These are phyloP conservation scores for Podarcis muralis DNA, from an alignment of 2,113 vertebrate species.

Conservation along the genomic window DNA sequence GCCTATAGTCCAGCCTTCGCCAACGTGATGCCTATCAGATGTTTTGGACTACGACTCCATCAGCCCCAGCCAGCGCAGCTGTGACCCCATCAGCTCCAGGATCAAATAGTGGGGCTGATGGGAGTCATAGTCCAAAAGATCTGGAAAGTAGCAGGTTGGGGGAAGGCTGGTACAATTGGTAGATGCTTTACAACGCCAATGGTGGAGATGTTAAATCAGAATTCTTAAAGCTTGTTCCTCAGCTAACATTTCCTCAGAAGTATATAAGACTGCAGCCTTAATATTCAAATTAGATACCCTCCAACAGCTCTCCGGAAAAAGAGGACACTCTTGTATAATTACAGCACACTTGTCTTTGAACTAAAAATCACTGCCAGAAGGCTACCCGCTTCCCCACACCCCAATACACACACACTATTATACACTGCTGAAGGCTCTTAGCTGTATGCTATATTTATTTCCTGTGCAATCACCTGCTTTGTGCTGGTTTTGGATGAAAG, in stretches of 20 bases:
- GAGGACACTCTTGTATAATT: neutral
- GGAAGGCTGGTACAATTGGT: neutral
- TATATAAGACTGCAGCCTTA: neutral
- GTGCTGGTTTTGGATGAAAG: neutral
- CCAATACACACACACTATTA: neutral
- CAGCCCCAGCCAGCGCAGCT: neutral
- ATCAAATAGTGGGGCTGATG: no score
- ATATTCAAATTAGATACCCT: neutral
- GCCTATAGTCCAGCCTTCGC: no score
- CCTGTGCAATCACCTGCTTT: neutral
- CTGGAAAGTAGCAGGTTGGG: neutral
- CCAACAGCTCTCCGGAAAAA: neutral
- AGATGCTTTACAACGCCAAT: neutral
- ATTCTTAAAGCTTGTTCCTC: neutral
- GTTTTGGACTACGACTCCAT: neutral
- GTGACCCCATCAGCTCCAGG: no score
- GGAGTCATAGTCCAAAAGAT: neutral
- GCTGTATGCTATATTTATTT: neutral
- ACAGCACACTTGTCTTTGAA: neutral
- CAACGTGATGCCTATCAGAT: no score
- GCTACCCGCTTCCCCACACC: neutral
- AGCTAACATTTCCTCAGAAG: neutral
- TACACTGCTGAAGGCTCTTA: no score
- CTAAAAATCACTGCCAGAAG: neutral
- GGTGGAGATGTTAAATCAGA: neutral